These are phyloP conservation scores for Caenorhabditis virilis DNA, from an alignment of 2,888 invertebrate genomes.

Conservation along the genomic window DNA sequence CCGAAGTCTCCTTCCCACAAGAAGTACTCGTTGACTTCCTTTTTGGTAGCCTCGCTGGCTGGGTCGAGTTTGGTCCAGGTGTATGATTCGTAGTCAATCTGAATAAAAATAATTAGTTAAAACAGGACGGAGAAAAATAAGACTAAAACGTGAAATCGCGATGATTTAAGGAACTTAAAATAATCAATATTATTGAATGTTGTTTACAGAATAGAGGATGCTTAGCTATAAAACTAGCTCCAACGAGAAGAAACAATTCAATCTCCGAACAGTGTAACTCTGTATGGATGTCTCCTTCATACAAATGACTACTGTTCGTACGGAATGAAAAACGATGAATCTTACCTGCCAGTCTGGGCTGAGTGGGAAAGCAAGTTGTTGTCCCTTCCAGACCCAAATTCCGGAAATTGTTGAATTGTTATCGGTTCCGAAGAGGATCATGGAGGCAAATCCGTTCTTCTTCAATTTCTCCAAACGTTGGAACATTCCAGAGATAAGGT, in stretches of 20 bases:
- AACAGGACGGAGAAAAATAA: too few species aligned
- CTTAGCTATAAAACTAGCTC: constrained; percentile 24
- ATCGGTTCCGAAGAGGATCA: constrained; percentile 89
- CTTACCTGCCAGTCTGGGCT: constrained; percentile 66
- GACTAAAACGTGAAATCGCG: too few species aligned
- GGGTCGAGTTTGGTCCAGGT: constrained; percentile 91
- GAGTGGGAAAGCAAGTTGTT: constrained; percentile 85
- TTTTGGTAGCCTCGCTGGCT: constrained; percentile 77
- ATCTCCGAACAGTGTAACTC: constrained; percentile 51
- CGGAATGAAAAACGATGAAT: neutral
- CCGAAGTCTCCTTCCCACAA: constrained; percentile 77
- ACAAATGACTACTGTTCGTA: constrained; percentile 47
- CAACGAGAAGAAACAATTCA: constrained; percentile 47
- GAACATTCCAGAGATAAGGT: constrained; percentile 94
- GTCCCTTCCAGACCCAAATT: constrained; percentile 97
- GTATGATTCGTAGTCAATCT: constrained; percentile 92
- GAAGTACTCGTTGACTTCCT: constrained; percentile 66
- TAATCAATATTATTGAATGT: too few species aligned
- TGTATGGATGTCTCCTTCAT: constrained; percentile 19
- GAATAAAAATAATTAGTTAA: constrained; percentile 6
- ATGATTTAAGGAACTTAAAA: too few species aligned
- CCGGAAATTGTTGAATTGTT: constrained; percentile 91
- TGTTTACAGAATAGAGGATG: constrained; percentile 43
- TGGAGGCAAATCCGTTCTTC: constrained; percentile 91
- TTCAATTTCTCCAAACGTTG: constrained; percentile 97